Percentiles rank a stretch among this genome's conserved stretches.
phyloP scores from a whole-genome alignment of 2,888 invertebrate genomes.

The Drosophila anceps region DNA sequence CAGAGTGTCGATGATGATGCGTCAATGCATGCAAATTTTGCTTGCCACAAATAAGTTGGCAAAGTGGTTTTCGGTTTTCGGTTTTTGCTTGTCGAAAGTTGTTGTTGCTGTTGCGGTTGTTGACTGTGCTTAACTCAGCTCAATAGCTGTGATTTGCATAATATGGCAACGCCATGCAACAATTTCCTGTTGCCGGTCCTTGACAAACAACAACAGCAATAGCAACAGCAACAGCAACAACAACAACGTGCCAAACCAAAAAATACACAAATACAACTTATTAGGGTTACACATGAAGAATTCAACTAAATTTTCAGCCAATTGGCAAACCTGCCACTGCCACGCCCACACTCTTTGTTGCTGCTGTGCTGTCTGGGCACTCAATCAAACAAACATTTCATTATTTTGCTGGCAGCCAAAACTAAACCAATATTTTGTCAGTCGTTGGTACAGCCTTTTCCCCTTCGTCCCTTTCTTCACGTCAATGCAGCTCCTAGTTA shows the following conservation, averaged over 20 bases:
- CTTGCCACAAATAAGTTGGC: constrained; percentile 77
- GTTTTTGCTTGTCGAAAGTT: constrained; percentile 37
- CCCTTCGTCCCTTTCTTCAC: background rate
- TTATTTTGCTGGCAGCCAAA: constrained; percentile 53
- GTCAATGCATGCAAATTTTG: constrained; percentile 72
- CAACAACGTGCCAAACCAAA: constrained; percentile 6
- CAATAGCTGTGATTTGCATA: constrained; percentile 74
- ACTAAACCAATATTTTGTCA: constrained; percentile 58
- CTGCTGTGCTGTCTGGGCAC: constrained; percentile 7
- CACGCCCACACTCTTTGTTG: background rate
- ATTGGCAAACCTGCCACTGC: constrained; percentile 15
- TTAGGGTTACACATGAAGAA: constrained; percentile 62
- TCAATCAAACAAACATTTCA: constrained; percentile 70
- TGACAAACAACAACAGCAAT: constrained; percentile 4
- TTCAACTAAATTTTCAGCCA: constrained; percentile 32
- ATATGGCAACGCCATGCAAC: constrained; percentile 71
- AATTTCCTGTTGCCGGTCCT: constrained; percentile 61
- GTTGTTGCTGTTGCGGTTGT: constrained; percentile 42
- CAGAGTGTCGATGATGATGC: constrained; percentile 64
- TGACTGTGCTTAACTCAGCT: constrained; percentile 59
- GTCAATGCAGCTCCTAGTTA: constrained; percentile 40
- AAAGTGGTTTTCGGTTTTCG: constrained; percentile 66
- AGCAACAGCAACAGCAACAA: background rate
- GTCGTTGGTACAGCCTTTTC: constrained; percentile 11
- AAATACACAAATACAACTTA: constrained; percentile 48